Percentiles rank a stretch among this genome's conserved stretches.
Evolutionary conservation across 1,140 invertebrate species (phyloP).

Genomic region (Andricus grossulariae): DNA sequence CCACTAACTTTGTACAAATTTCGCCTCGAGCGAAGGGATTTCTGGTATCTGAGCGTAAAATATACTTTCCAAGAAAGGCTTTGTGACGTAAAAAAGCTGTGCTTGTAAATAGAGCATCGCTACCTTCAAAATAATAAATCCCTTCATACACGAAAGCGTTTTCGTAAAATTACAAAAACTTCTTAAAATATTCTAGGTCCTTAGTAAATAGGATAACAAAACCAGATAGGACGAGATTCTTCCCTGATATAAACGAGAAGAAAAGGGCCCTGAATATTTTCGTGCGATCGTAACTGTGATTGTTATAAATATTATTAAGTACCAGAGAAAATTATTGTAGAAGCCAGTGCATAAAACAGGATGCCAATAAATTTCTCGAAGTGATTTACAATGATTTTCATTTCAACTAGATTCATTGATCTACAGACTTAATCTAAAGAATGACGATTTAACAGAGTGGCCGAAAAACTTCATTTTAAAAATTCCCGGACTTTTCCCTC

Average conservation of each 20-base stretch:
- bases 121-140: background rate
- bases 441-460: no score
- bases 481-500: no score
- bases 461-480: no score
- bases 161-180: constrained; percentile 13
- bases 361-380: constrained; percentile 10
- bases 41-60: background rate
- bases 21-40: background rate
- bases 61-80: background rate
- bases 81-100: background rate
- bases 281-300: background rate
- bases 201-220: background rate
- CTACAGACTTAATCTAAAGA: no score
- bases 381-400: no score
- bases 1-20: background rate
- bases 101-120: constrained; percentile 23
- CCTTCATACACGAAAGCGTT: constrained; percentile 1
- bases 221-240: background rate
- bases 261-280: background rate
- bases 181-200: background rate
- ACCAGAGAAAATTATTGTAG: background rate
- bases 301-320: background rate
- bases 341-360: background rate
- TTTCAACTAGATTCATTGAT: no score
- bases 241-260: background rate